Conservation (phyloP, 2,113 vertebrate genomes). For the Setophaga coronata region DNA sequence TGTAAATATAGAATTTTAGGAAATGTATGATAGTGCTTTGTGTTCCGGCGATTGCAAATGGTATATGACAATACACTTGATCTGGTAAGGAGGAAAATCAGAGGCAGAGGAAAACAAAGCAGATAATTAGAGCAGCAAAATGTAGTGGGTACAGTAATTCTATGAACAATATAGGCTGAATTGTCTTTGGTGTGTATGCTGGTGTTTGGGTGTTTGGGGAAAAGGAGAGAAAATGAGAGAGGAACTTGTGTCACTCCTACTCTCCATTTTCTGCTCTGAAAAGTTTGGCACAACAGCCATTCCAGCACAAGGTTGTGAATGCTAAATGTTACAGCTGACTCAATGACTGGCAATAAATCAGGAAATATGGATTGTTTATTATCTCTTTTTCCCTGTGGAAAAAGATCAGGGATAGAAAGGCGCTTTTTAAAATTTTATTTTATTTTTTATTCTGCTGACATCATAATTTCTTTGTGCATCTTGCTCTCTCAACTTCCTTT, state of each 20-base stretch:
- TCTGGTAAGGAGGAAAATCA: not conserved
- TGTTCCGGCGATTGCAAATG: not conserved
- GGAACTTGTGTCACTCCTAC: not conserved
- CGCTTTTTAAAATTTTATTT: not conserved
- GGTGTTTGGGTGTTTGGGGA: not conserved
- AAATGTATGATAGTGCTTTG: not conserved
- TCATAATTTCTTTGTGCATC: not conserved
- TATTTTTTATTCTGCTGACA: not conserved
- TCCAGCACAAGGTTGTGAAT: not conserved
- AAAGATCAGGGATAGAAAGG: not conserved
- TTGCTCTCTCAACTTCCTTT: not conserved
- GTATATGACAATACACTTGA: not conserved
- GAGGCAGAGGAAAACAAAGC: not conserved
- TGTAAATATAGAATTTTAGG: constrained; percentile 41
- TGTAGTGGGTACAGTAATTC: not conserved
- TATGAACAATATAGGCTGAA: not conserved
- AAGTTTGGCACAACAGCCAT: not conserved
- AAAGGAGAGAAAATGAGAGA: not conserved
- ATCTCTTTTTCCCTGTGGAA: not conserved
- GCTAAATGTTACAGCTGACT: not conserved
- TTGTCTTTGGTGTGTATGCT: not conserved
- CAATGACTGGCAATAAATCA: not conserved
- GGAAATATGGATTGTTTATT: not conserved
- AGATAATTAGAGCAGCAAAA: not conserved
- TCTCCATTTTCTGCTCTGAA: not conserved